phyloP scores from a whole-genome alignment of 1,140 invertebrate genomes.

The Drosophila ogumai region DNA sequence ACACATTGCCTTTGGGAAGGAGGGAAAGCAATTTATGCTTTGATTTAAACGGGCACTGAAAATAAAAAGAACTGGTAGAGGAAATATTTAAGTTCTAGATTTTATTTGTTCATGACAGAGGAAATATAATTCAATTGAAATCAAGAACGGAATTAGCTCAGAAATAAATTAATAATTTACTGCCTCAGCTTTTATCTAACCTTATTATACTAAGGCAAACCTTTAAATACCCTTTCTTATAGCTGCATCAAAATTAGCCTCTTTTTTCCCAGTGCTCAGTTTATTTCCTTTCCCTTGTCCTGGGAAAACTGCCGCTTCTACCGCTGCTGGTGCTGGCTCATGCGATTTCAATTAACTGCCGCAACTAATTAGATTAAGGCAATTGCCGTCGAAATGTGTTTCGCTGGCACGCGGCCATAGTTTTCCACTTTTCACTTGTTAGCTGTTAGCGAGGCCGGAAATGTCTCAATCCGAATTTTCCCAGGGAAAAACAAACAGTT shows the following conservation, averaged over 20 bases:
- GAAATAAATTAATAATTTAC: background rate
- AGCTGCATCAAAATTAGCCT: too few relatives aligned
- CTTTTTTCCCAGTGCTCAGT: background rate
- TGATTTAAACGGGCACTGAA: conserved; percentile 57
- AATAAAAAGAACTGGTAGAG: background rate
- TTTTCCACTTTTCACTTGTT: conserved; percentile 71
- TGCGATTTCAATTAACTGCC: conserved; percentile 80
- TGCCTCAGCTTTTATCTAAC: background rate
- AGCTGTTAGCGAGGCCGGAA: conserved; percentile 13
- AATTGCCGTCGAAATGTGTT: conserved; percentile 64
- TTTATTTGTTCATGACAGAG: too few relatives aligned
- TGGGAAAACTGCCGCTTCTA: conserved; percentile 4
- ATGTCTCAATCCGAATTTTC: conserved; percentile 53
- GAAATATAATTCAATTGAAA: too few relatives aligned
- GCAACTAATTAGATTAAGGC: conserved; percentile 73
- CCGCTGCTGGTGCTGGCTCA: conserved; percentile 31
- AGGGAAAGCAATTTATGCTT: conserved; percentile 43
- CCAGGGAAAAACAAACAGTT: conserved; percentile 56
- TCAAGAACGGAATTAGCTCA: too few relatives aligned
- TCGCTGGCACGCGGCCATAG: conserved; percentile 60
- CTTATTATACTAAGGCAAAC: background rate
- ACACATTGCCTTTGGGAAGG: conserved; percentile 70
- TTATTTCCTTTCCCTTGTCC: conserved; percentile 1
- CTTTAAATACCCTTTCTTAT: background rate
- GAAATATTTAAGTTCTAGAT: background rate